Percentiles rank a stretch among this genome's conserved stretches.
Conservation (phyloP, 2,888 invertebrate species). For the Stegophylla sp. region DNA sequence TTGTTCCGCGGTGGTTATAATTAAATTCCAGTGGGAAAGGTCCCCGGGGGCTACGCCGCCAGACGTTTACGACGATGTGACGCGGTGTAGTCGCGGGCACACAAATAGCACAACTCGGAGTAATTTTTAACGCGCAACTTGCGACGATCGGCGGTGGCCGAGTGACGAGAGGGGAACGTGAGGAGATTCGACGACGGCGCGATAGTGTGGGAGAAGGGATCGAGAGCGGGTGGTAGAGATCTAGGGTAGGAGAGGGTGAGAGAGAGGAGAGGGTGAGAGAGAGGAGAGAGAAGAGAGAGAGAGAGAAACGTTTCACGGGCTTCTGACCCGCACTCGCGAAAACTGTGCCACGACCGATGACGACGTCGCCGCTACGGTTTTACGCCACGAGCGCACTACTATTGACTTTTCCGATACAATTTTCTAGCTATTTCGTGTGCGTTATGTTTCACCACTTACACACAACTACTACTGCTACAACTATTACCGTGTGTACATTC, state of each 20-base stretch:
- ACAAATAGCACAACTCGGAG: background rate
- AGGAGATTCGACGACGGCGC: too few relatives aligned
- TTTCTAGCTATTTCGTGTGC: conserved; percentile 9
- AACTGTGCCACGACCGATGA: conserved; percentile 34
- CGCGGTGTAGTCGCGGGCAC: background rate
- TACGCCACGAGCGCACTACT: conserved; percentile 21
- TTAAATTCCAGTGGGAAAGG: conserved; percentile 43
- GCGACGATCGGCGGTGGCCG: too few relatives aligned
- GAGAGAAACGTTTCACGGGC: conserved; percentile 5
- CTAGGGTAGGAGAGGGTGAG: too few relatives aligned
- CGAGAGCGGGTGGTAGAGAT: too few relatives aligned
- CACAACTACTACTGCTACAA: too few relatives aligned
- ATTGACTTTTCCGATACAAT: conserved; percentile 44
- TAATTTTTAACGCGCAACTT: conserved; percentile 3
- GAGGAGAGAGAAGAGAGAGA: background rate
- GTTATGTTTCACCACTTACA: background rate
- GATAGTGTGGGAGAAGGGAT: too few relatives aligned
- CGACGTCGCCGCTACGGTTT: conserved; percentile 7
- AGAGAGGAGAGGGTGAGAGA: background rate
- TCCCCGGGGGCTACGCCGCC: background rate
- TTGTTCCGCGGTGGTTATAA: conserved; percentile 35
- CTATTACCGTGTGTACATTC: background rate
- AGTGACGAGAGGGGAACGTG: background rate
- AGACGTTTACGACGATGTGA: conserved; percentile 33
- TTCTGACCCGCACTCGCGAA: conserved; percentile 40